Evolutionary conservation across 2,113 vertebrate genomes (phyloP).

Genomic region (Peucedramus taeniatus): DNA sequence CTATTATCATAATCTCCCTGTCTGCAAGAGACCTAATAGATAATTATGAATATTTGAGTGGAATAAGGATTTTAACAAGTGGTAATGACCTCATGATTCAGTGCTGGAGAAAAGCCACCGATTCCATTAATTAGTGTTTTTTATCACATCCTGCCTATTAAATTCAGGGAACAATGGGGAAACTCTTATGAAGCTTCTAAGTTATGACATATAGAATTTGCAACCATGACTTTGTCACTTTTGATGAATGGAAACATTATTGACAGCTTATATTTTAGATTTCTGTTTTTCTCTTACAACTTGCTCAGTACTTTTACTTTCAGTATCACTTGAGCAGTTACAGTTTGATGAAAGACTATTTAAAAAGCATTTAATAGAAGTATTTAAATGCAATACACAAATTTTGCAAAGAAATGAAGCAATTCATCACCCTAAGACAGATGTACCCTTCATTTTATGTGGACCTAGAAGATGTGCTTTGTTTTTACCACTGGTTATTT

Average conservation of each 20-base stretch:
- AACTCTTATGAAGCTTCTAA: neutral
- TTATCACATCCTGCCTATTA: neutral
- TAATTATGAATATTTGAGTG: conserved; percentile 27
- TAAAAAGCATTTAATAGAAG: neutral
- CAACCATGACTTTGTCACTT: neutral
- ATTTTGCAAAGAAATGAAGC: neutral
- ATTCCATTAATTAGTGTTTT: conserved; percentile 12
- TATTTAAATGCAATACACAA: neutral
- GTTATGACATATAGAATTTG: neutral
- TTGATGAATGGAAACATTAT: neutral
- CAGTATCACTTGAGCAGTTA: neutral
- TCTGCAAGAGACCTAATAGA: neutral
- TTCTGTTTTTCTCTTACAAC: neutral
- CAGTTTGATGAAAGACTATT: neutral
- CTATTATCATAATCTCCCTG: neutral
- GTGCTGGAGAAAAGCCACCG: neutral
- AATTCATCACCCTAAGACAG: neutral
- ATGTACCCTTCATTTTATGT: neutral
- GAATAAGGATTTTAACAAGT: conserved; percentile 7
- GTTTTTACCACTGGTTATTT: neutral
- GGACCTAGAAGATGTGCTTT: neutral
- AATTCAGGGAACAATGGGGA: neutral
- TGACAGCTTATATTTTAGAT: neutral
- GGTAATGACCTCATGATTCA: conserved; percentile 23
- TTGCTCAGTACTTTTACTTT: neutral